These are phyloP conservation scores for Buteo buteo DNA, from an alignment of 2,113 vertebrate species.

Conservation along the genomic window DNA sequence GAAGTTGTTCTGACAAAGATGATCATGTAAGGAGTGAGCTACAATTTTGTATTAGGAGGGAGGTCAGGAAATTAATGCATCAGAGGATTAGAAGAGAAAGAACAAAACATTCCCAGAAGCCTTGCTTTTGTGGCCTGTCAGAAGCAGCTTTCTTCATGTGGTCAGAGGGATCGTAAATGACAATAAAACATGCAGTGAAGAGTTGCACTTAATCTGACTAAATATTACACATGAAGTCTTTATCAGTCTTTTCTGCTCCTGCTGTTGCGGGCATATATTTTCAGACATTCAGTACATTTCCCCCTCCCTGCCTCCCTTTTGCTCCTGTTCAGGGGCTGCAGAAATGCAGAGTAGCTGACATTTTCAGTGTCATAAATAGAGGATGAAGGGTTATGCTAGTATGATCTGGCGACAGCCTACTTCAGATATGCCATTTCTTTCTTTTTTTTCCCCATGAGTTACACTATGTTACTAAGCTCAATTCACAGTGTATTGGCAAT, in stretches of 20 bases:
- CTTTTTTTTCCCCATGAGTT: neutral
- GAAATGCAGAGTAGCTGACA: neutral
- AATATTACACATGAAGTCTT: neutral
- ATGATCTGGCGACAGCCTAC: neutral
- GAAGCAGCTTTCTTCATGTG: neutral
- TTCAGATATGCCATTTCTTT: neutral
- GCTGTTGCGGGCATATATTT: neutral
- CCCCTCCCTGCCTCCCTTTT: neutral
- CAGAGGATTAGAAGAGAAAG: neutral
- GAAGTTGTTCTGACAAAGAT: neutral
- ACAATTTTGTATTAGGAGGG: neutral
- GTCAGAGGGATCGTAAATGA: neutral
- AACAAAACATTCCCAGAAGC: neutral
- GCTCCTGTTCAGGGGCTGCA: neutral
- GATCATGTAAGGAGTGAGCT: neutral
- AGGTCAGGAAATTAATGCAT: neutral
- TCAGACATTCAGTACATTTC: neutral
- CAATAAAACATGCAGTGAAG: neutral
- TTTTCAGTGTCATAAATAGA: neutral
- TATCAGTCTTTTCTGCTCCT: neutral
- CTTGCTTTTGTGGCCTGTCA: neutral
- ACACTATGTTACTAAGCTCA: neutral
- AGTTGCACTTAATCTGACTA: neutral
- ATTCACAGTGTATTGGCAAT: neutral
- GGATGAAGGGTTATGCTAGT: neutral